Evolutionary conservation across 1,140 invertebrate genomes (phyloP), one percentile per base, ranked within the genome.

Genomic region (Pogonus chalceus): DNA sequence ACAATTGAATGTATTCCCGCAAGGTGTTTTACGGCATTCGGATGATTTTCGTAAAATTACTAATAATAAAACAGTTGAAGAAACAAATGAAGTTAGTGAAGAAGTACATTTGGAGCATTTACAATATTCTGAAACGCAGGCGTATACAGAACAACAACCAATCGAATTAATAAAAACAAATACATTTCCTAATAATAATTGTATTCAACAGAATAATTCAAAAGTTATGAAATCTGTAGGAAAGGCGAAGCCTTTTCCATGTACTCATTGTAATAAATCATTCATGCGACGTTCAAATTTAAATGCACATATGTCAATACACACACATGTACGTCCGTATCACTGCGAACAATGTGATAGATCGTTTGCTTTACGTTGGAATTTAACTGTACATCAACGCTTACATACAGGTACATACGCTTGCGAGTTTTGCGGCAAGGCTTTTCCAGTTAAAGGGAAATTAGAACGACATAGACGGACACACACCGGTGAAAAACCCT

Each of bases 401-500:
- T 24, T 58, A 3, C 60, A 62, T 39, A 56, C 49, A 1, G 55
- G 53, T 49, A 31, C 39, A 1, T 56, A 56, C 31, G 51, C 53
- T 24, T 62, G 60, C 35, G 50, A 55, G 18, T 55, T 35, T 37
- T 62, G 61, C 35, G 23, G 23, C 9, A 62, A 60, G 46, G 35
- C 46, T 39, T 62, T 60, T 47, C 51, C 48, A 2, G 56, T 55
- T 7, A 55, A 59, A 10, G 60, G 61, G 26, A 60, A 62, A 31
- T 43, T 60, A 20, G 18, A 60, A 56, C 48, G 61, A 22, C 61
- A 62, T 26, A 21, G 58, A 16, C 31, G 61, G 1, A 60, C 55
- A 20, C 61, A 62, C 39, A 60, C 57, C n/a, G 57, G 57, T 23
- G 56, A 57, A 2, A 55, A 48, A 52, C 59, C 59, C 1, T 62